Base-by-base conservation (phyloP, 1,140 invertebrate species). In the Littorina saxatilis region DNA sequence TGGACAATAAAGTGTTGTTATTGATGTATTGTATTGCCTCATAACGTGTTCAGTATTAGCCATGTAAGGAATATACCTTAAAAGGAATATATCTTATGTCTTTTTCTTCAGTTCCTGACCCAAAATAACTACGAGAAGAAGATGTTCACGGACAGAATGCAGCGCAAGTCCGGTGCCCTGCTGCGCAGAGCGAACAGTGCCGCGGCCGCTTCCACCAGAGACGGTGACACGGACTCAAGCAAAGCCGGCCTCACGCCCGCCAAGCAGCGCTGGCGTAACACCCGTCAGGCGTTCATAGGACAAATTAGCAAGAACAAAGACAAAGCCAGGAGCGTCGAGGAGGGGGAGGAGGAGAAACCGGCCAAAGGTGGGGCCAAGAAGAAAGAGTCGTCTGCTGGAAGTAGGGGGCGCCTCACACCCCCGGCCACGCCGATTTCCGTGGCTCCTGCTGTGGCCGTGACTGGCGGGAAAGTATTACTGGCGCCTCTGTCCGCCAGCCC, bases 121-220 rank as follows among this genome's bases (percentile, higher is more conserved):
- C 85, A 88, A 72, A 87, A 81, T 43, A 63, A 70, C 20, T 88
- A 83, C 75, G 85, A 88, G 50, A 80, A 85, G 72, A 88, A 87
- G 52, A 61, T 87, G 23, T 88, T 88, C 63, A 9, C 79, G 23
- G 85, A 86, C 74, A 80, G 80, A 66, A 81, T 84, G 72, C 75
- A 81, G 82, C 77, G 72, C 52, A 87, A 85, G 80, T 43, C 82
- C 3, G 73, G 37, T 20, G 43, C 52, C 32, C 70, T 81, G 40
- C 75, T 61, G 50, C 15, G 77, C 2, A 39, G 79, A 3, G 43
- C 75, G 23, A 55, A 27, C 40, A 50, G 55, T 40, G 55, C 37
- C 27, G 32, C 50, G 63, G 58, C 37, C 52, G 15, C 13, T 5
- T 39, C 39, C 32, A 11, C 39, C 35, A 29, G 39, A n/a, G 50